Evolutionary conservation across 2,113 vertebrate genomes (phyloP), one percentile per base, ranked within the genome.

Genomic region (Planiliza haematocheilus): DNA sequence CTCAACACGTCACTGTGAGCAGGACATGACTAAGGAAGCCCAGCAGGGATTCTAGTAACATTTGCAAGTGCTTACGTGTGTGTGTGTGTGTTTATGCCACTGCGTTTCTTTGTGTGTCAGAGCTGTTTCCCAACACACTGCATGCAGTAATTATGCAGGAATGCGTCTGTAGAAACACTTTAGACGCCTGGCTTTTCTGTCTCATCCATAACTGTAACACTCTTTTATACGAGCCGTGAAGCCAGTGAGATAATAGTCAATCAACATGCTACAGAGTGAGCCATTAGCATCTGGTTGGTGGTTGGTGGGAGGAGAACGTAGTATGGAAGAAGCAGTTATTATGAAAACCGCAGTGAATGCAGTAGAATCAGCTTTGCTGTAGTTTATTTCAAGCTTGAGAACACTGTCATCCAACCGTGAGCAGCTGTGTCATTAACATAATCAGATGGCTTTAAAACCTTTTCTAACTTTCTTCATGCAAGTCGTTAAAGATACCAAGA

Each of bases 311-410:
- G 58, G 60, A 52, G 64, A 53, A 70, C 52, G 46, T 67, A 74
- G 78, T 55, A 71, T 59, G 75, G 57, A 48, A 79, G 57, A 75
- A 70, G 21, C 60, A 50, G 49, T 70, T 65, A 74, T 83, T 74
- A 70, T 63, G 41, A 56, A 73, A 72, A 82, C 82, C 68, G 4
- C 80, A 82, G 20, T 52, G 60, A 81, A 60, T 10, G 56, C 50
- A 64, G 39, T 42, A 69, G 17, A 58, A 78, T 75, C 51, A n/a
- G 67, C 62, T 48, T 55, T 0, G 16, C 53, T 62, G 34, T n/a
- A 48, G 71, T 74, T 85, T 77, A 86, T 67, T 80, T 86, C 68
- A 59, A 50, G 79, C 68, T 66, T 69, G 82, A 74, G 46, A 70
- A 62, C 61, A 51, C n/a, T 38, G 41, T 39, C 65, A 38, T 42